Conservation (phyloP, 2,888 invertebrate genomes). For the Brachypalpus laphriformis region DNA sequence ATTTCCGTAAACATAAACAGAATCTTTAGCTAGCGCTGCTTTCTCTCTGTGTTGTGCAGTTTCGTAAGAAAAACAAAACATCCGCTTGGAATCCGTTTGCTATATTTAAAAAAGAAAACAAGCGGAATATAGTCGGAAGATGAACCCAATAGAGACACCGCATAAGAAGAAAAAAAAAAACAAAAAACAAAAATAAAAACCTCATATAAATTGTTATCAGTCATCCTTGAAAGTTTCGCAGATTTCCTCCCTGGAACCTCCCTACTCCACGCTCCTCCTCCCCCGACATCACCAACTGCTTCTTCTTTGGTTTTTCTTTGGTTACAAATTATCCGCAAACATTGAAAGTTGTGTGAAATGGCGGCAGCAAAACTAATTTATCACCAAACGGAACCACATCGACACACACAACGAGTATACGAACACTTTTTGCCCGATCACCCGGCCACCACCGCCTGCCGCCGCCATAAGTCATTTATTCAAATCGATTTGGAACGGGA, state of each 20-base stretch:
- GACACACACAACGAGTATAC: constrained; percentile 33
- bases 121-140: constrained; percentile 33
- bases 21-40: not conserved
- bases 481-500: constrained; percentile 63
- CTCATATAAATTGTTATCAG: constrained; percentile 74
- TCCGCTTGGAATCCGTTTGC: constrained; percentile 52
- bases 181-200: constrained; percentile 1
- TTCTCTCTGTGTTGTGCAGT: not conserved
- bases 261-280: not conserved
- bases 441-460: constrained; percentile 16
- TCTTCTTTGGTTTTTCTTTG: constrained; percentile 48
- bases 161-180: not conserved
- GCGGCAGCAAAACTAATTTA: constrained; percentile 75
- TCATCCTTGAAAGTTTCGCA: constrained; percentile 73
- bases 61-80: constrained; percentile 61
- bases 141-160: constrained; percentile 45
- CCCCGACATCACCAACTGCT: not conserved
- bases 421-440: constrained; percentile 39
- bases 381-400: constrained; percentile 73
- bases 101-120: constrained; percentile 52
- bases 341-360: constrained; percentile 71
- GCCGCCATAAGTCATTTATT: constrained; percentile 70
- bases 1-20: constrained; percentile 53
- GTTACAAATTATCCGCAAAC: constrained; percentile 72
- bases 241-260: constrained; percentile 41